A percentile compares a stretch with the other conserved stretches of the same genome.
phyloP scores from a whole-genome alignment of 92 coral and sea anemone genomes.

The Anthopleura xanthogrammica region DNA sequence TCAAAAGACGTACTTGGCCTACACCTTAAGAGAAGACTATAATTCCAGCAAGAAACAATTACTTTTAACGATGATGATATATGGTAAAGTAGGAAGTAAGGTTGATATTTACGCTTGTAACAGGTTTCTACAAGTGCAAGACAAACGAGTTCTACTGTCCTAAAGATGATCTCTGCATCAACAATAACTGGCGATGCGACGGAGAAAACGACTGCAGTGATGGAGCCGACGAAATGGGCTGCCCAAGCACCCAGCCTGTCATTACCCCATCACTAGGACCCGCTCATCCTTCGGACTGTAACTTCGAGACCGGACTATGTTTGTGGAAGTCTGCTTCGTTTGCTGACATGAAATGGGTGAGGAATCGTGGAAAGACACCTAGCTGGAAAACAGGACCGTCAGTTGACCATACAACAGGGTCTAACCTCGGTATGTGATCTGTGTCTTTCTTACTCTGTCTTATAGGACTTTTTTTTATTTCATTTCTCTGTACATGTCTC shows the following conservation, averaged over 20 bases:
- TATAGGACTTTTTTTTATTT: no score
- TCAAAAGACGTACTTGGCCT: no score
- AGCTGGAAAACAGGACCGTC: conserved; percentile 78
- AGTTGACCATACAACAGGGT: conserved; percentile 57
- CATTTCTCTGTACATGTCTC: no score
- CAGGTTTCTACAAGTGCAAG: conserved; percentile 55
- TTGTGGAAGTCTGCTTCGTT: conserved; percentile 76
- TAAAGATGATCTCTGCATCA: conserved; percentile 86
- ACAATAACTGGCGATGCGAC: conserved; percentile 81
- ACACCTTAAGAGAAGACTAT: no score
- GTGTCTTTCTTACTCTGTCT: no score
- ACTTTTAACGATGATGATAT: no score
- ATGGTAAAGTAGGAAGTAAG: background rate
- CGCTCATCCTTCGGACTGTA: conserved; percentile 77
- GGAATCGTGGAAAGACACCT: conserved; percentile 70
- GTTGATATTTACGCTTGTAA: background rate
- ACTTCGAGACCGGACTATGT: conserved; percentile 62
- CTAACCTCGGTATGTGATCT: conserved; percentile 1
- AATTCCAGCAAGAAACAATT: no score
- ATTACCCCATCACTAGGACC: conserved; percentile 54
- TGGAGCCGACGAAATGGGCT: conserved; percentile 79
- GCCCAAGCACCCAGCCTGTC: conserved; percentile 46
- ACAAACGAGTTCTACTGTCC: conserved; percentile 71
- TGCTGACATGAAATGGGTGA: conserved; percentile 74
- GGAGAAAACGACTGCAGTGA: conserved; percentile 83